These are phyloP conservation scores for Nycticebus coucang DNA, from an alignment of 2,113 vertebrate species.

Conservation along the genomic window DNA sequence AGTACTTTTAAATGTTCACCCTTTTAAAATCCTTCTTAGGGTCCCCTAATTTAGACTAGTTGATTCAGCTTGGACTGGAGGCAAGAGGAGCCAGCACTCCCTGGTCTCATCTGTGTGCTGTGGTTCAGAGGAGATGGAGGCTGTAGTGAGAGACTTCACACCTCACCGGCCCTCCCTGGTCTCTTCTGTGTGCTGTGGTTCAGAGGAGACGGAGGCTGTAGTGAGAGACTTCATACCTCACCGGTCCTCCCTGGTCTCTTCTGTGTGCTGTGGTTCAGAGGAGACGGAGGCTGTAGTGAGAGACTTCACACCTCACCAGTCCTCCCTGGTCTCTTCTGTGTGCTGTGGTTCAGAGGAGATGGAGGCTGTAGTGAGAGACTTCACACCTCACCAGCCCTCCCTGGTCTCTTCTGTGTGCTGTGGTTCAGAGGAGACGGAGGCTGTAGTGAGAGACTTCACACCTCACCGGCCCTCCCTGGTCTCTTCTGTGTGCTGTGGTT, in stretches of 20 bases:
- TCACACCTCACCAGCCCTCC: neutral
- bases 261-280: neutral
- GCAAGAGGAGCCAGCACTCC: neutral
- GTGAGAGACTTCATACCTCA: neutral
- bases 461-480: neutral
- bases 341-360: neutral
- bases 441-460: neutral
- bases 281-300: too few species aligned
- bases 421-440: neutral
- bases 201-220: neutral
- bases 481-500: neutral
- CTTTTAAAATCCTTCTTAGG: neutral
- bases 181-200: neutral
- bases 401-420: neutral
- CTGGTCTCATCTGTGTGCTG: neutral
- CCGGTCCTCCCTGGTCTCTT: neutral
- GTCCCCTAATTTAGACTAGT: neutral
- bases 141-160: neutral
- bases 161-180: neutral
- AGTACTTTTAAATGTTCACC: conserved; percentile 1
- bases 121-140: neutral
- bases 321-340: neutral
- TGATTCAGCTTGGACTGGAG: neutral
- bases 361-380: neutral
- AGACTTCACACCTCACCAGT: neutral